Evolutionary conservation across 2,113 vertebrate genomes (phyloP).

Genomic region (Oreotrochilus melanogaster): DNA sequence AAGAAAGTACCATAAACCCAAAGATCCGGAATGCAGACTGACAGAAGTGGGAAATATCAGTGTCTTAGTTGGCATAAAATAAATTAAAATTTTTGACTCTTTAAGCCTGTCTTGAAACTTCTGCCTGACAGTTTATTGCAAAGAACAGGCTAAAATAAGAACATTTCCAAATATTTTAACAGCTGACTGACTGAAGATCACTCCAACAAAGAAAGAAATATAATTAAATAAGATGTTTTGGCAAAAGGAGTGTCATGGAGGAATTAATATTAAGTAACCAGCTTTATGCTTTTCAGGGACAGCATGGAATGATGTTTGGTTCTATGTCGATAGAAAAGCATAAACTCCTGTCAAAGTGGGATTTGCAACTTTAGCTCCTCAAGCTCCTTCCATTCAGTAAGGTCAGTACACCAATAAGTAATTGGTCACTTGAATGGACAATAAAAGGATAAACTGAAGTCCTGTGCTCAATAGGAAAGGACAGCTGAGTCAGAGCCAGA

Average conservation of each 20-base stretch:
- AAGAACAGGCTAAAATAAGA: background rate
- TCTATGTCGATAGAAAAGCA: background rate
- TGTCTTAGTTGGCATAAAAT: background rate
- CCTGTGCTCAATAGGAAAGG: background rate
- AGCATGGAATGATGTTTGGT: background rate
- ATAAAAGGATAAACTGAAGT: background rate
- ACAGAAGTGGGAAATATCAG: background rate
- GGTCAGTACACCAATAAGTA: background rate
- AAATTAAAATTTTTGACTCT: background rate
- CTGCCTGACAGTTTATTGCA: background rate
- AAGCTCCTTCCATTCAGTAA: background rate
- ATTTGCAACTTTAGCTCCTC: background rate
- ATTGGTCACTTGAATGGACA: background rate
- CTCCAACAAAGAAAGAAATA: background rate
- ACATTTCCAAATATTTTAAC: background rate
- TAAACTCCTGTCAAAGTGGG: constrained; percentile 6
- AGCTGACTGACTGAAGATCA: background rate
- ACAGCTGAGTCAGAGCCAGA: background rate
- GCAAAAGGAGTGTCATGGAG: background rate
- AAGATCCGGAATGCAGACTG: background rate
- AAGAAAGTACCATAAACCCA: background rate
- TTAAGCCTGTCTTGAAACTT: background rate
- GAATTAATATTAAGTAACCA: background rate
- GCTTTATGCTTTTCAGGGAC: background rate
- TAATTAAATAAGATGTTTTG: background rate